phyloP scores from a whole-genome alignment of 2,113 vertebrate genomes.

The Peromyscus californicus region DNA sequence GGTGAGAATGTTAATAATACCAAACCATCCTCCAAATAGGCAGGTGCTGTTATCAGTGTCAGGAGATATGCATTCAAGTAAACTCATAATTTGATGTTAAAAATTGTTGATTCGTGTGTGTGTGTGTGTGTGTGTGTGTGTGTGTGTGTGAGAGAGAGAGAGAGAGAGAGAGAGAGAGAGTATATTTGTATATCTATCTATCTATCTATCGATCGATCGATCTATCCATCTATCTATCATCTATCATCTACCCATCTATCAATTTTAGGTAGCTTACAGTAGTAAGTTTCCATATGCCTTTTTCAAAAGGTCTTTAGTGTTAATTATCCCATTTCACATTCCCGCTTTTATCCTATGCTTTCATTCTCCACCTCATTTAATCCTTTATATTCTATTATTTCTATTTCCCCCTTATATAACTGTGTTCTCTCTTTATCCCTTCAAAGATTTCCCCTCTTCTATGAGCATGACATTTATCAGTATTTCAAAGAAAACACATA shows the following conservation, averaged over 20 bases:
- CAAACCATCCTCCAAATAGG: slow-evolving; percentile 19
- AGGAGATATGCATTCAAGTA: background rate
- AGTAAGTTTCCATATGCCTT: background rate
- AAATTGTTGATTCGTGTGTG: background rate
- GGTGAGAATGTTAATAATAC: background rate
- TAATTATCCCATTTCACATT: background rate
- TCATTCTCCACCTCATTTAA: background rate
- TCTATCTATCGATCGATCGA: too few species aligned
- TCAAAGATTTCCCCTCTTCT: background rate
- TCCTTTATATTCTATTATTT: background rate
- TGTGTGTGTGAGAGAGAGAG: too few species aligned
- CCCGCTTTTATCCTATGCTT: too few species aligned
- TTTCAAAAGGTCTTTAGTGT: background rate
- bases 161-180: too few species aligned
- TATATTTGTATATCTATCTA: background rate
- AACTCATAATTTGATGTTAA: slow-evolving; percentile 27
- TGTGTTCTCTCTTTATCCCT: background rate
- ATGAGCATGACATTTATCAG: background rate
- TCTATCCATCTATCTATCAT: background rate
- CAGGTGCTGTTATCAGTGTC: background rate
- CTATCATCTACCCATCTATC: background rate
- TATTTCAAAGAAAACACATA: background rate
- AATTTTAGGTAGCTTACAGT: background rate
- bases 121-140: background rate
- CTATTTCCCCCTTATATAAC: background rate